Conservation (phyloP, 2,113 vertebrate species). For the Tiliqua scincoides region DNA sequence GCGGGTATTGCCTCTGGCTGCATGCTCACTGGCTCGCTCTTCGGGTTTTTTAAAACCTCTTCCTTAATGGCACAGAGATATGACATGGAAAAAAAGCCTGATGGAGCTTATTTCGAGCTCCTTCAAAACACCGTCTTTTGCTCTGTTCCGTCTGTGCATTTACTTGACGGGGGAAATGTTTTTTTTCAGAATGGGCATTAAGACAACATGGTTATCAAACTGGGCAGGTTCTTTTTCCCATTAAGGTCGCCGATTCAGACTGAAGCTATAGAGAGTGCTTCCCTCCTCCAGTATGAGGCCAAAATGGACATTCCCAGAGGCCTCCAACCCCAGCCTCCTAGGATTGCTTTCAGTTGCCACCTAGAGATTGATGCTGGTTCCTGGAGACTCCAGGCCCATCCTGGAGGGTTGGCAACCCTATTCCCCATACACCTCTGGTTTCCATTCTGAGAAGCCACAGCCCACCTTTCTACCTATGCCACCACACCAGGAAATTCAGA, state of each 20-base stretch:
- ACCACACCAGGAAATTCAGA: neutral
- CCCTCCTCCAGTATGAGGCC: too few species aligned
- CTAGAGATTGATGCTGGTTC: too few species aligned
- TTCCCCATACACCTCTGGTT: neutral
- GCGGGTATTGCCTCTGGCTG: neutral
- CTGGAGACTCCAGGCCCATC: too few species aligned
- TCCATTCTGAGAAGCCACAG: neutral
- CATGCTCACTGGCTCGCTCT: neutral
- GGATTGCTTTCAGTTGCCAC: too few species aligned
- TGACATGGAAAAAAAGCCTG: neutral
- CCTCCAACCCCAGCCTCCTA: neutral
- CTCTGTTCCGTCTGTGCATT: neutral
- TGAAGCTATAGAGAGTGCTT: neutral
- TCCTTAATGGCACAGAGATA: neutral
- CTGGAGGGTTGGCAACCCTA: too few species aligned
- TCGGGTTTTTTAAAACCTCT: neutral
- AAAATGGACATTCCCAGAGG: too few species aligned
- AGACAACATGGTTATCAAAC: too few species aligned
- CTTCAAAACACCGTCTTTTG: neutral
- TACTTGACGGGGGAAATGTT: neutral
- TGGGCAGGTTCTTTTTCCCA: too few species aligned
- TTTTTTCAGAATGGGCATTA: too few species aligned
- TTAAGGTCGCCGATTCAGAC: too few species aligned
- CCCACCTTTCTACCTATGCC: too few species aligned
- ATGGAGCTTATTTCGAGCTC: neutral